A percentile compares a stretch with the other conserved stretches of the same genome.
phyloP scores from a whole-genome alignment of 2,888 invertebrate genomes.

The Hypena proboscidalis region DNA sequence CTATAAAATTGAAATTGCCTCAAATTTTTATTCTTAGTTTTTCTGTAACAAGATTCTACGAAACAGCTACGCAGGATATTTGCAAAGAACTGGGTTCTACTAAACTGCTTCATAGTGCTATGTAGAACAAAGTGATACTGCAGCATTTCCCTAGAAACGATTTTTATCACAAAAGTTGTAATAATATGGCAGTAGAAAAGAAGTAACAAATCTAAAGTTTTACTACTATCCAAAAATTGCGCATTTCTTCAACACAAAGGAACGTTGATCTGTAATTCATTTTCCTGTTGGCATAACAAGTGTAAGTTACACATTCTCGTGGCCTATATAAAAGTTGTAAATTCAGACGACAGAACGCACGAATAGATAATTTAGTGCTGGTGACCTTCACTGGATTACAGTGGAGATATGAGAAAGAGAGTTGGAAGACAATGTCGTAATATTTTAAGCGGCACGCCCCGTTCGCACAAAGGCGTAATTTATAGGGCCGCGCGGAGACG shows the following conservation, averaged over 20 bases:
- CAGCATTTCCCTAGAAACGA: too few species aligned
- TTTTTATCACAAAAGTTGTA: too few species aligned
- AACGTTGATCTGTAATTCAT: slow-evolving; percentile 46
- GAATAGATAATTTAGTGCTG: slow-evolving; percentile 72
- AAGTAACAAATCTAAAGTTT: too few species aligned
- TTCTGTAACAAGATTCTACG: neutral
- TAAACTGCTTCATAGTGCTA: slow-evolving; percentile 1
- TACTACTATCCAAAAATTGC: slow-evolving; percentile 5
- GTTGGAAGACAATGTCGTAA: slow-evolving; percentile 83
- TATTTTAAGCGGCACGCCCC: slow-evolving; percentile 82
- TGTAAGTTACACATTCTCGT: slow-evolving; percentile 38
- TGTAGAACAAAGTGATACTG: neutral
- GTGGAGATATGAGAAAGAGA: slow-evolving; percentile 75
- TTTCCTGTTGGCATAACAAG: slow-evolving; percentile 41
- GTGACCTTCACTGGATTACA: slow-evolving; percentile 71
- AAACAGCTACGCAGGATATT: neutral
- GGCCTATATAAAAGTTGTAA: slow-evolving; percentile 66
- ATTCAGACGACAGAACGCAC: slow-evolving; percentile 58
- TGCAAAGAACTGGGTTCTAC: neutral
- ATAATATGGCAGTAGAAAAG: too few species aligned
- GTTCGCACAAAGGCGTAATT: slow-evolving; percentile 84
- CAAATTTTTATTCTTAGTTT: too few species aligned
- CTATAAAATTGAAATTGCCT: too few species aligned
- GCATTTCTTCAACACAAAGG: slow-evolving; percentile 51
- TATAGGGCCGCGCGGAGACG: slow-evolving; percentile 83